These are phyloP conservation scores for Scomber colias DNA, from an alignment of 2,113 vertebrate species.

Conservation along the genomic window DNA sequence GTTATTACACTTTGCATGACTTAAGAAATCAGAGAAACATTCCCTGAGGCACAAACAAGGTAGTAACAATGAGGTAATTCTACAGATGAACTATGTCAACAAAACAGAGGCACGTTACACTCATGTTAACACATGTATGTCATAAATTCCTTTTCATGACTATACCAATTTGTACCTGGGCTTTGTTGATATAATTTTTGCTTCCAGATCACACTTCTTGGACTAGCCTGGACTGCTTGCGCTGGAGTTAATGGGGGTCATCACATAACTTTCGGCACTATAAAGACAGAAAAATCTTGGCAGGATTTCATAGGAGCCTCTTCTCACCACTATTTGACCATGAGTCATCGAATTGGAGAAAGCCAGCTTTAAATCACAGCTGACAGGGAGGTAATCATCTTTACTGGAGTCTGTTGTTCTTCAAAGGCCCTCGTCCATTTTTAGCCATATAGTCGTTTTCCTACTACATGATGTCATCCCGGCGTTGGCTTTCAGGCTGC, in stretches of 20 bases:
- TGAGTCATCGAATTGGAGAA: constrained; percentile 35
- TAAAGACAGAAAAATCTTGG: constrained; percentile 26
- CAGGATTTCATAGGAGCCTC: constrained; percentile 18
- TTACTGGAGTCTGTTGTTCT: constrained; percentile 58
- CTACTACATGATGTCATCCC: constrained; percentile 62
- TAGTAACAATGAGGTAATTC: constrained; percentile 54
- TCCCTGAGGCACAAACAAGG: constrained; percentile 50
- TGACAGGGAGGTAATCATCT: constrained; percentile 59
- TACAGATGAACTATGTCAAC: constrained; percentile 47
- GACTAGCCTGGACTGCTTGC: constrained; percentile 16
- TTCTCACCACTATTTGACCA: constrained; percentile 29
- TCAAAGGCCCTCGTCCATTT: constrained; percentile 63
- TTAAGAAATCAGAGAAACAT: constrained; percentile 41
- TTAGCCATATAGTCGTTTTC: constrained; percentile 52
- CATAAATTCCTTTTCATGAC: constrained; percentile 55
- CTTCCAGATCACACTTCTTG: constrained; percentile 22
- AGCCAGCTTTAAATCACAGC: constrained; percentile 32
- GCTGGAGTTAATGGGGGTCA: constrained; percentile 15
- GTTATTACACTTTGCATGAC: constrained; percentile 41
- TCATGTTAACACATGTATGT: constrained; percentile 67
- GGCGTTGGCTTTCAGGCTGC: constrained; percentile 32
- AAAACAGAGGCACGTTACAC: constrained; percentile 37
- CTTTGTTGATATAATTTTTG: constrained; percentile 15
- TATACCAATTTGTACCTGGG: constrained; percentile 29
- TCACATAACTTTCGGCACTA: neutral